Evolutionary conservation across 2,888 invertebrate genomes (phyloP).

Genomic region (Lasioglossum leucozonium): DNA sequence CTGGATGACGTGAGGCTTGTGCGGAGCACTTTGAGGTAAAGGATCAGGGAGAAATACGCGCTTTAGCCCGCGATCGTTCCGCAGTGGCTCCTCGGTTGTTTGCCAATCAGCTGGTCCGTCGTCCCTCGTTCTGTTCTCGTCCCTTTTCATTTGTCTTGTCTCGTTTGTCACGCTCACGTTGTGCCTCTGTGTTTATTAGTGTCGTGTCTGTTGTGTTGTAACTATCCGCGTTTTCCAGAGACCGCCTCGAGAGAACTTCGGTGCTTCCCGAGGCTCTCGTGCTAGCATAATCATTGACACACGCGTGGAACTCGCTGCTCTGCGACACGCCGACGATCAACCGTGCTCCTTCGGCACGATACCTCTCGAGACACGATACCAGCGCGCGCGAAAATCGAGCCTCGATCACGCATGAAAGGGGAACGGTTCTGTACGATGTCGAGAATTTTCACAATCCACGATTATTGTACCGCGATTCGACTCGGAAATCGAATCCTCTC

Average conservation of each 20-base stretch:
- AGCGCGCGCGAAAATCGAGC: not conserved
- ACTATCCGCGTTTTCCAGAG: not conserved
- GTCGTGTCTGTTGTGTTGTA: slow-evolving; percentile 11
- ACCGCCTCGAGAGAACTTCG: not conserved
- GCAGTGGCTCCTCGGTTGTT: slow-evolving; percentile 16
- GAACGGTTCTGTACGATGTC: not conserved
- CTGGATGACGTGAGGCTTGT: slow-evolving; percentile 68
- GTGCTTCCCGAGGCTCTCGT: not conserved
- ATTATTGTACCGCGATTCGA: not conserved
- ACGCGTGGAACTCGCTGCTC: slow-evolving; percentile 5
- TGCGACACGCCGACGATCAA: not conserved
- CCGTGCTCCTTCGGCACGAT: not conserved
- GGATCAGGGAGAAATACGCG: slow-evolving; percentile 11
- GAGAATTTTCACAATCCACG: not conserved
- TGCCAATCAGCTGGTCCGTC: slow-evolving; percentile 7
- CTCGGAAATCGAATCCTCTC: not conserved
- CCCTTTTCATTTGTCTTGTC: not conserved
- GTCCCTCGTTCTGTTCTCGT: not conserved
- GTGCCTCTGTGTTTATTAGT: not conserved
- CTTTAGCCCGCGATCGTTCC: slow-evolving; percentile 26
- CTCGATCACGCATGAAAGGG: not conserved
- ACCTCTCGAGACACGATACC: not conserved
- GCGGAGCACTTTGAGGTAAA: slow-evolving; percentile 70
- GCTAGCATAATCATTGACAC: not conserved
- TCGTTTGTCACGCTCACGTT: not conserved